These are phyloP conservation scores for Drosophila tripunctata DNA, from an alignment of 2,888 invertebrate genomes.

Conservation along the genomic window DNA sequence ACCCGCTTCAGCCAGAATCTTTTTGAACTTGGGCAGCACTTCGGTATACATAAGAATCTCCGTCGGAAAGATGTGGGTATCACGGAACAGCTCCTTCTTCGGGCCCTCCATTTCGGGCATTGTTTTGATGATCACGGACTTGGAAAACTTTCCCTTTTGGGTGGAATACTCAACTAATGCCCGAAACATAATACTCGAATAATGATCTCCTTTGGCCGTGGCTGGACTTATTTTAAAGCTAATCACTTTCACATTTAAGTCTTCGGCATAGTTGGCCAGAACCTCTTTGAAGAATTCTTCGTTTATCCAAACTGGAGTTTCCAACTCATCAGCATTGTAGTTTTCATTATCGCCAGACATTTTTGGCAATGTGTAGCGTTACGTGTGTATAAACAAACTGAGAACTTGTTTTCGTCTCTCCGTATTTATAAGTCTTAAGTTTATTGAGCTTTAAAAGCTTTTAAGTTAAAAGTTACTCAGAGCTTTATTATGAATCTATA, in stretches of 20 bases:
- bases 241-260: conserved; percentile 30
- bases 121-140: conserved; percentile 70
- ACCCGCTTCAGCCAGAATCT: conserved; percentile 56
- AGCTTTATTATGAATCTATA: too few relatives aligned
- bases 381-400: background rate
- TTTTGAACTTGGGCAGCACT: conserved; percentile 71
- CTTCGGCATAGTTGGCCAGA: background rate
- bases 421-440: background rate
- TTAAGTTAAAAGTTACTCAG: background rate
- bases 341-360: conserved; percentile 19
- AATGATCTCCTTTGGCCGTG: conserved; percentile 66
- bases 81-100: conserved; percentile 65
- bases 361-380: background rate
- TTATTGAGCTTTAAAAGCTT: background rate
- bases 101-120: conserved; percentile 68
- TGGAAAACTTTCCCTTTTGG: conserved; percentile 34
- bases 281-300: conserved; percentile 18
- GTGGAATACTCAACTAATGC: conserved; percentile 38
- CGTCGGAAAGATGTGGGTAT: conserved; percentile 62
- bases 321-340: conserved; percentile 34
- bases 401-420: background rate
- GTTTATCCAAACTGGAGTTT: conserved; percentile 30
- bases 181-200: conserved; percentile 72
- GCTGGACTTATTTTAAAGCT: conserved; percentile 49
- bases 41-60: conserved; percentile 76